A percentile compares a stretch with the other conserved stretches of the same genome.
Evolutionary conservation across 2,113 vertebrate genomes (phyloP).

Genomic region (Anser brachyrhynchus): DNA sequence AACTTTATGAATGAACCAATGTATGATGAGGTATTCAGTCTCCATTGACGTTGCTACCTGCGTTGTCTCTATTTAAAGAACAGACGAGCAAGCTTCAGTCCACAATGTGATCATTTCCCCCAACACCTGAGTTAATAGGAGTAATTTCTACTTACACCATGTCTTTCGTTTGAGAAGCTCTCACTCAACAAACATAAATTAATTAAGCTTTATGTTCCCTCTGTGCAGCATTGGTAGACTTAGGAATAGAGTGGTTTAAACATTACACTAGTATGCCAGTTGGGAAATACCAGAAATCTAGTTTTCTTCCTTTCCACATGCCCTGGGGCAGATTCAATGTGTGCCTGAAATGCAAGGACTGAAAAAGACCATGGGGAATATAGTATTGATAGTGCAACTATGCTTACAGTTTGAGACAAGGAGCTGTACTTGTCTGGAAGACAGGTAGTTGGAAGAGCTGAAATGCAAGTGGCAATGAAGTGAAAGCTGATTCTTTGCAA

Average conservation of each 20-base stretch:
- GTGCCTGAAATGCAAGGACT: neutral
- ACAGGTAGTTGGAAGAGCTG: neutral
- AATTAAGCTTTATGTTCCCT: slow-evolving; percentile 51
- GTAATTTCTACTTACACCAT: slow-evolving; percentile 18
- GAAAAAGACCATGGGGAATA: neutral
- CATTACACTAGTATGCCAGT: neutral
- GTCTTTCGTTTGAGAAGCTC: slow-evolving; percentile 24
- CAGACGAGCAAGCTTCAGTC: neutral
- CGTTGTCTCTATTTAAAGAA: neutral
- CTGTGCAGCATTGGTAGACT: slow-evolving; percentile 1
- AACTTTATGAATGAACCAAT: slow-evolving; percentile 16
- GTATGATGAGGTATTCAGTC: neutral
- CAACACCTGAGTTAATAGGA: neutral
- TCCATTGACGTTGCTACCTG: neutral
- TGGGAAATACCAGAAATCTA: slow-evolving; percentile 14
- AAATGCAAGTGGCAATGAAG: neutral
- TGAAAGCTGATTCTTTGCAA: neutral
- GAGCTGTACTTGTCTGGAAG: neutral
- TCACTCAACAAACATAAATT: slow-evolving; percentile 28
- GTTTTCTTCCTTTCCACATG: neutral
- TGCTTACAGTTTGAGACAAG: neutral
- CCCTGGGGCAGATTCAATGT: neutral
- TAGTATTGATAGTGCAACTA: neutral
- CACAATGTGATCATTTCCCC: neutral
- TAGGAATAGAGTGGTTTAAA: slow-evolving; percentile 32